Evolutionary conservation across 2,797 vertebrate genomes (phyloP).

Genomic region (Dendrocincla tyrannina): DNA sequence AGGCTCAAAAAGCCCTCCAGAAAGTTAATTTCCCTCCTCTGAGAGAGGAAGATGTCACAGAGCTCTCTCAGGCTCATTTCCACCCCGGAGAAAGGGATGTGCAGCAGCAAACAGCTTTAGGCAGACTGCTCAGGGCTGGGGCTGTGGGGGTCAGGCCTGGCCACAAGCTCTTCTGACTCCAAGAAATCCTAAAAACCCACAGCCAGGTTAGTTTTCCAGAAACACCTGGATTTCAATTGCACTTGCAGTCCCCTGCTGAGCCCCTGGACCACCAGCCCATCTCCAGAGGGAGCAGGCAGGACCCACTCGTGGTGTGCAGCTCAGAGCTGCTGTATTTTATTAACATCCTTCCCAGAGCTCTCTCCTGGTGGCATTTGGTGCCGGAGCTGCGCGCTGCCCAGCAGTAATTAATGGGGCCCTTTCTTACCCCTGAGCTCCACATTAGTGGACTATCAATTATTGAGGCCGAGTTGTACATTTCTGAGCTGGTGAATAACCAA

Average conservation of each 20-base stretch:
- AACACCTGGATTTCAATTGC: neutral
- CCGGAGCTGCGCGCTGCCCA: neutral
- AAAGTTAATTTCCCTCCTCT: neutral
- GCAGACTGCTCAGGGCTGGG: too few relatives aligned
- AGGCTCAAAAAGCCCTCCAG: neutral
- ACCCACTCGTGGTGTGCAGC: neutral
- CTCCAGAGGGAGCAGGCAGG: neutral
- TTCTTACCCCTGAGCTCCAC: neutral
- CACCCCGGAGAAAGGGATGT: neutral
- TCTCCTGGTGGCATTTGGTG: neutral
- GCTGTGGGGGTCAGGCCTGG: neutral
- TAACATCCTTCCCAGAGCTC: neutral
- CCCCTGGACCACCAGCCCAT: too few relatives aligned
- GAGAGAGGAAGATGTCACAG: neutral
- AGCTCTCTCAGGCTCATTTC: neutral
- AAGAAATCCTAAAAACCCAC: neutral
- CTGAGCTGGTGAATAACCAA: neutral
- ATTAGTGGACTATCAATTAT: constrained; percentile 42
- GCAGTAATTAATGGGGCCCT: constrained; percentile 4
- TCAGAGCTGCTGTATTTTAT: neutral
- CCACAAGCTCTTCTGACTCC: neutral
- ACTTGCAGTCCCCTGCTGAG: neutral
- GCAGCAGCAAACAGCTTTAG: neutral
- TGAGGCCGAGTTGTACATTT: neutral
- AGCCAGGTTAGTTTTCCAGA: neutral